Base-by-base conservation (phyloP, 2,888 invertebrate genomes). In the Agonopterix subpropinquella region DNA sequence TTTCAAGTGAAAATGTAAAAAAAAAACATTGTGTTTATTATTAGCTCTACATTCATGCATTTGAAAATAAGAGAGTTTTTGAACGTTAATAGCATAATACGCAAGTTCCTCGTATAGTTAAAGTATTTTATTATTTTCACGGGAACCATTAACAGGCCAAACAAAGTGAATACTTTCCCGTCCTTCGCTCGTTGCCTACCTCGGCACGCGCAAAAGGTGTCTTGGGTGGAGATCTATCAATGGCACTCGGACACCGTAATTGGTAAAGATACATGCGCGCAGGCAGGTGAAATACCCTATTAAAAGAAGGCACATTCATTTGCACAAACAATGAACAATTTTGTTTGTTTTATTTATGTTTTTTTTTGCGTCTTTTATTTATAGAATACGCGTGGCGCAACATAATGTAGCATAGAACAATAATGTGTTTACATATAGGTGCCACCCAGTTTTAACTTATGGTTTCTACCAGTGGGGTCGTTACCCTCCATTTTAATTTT, bases 401-500 rank as follows among this genome's bases (percentile, higher is more conserved):
- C 28, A 28, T 28, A 28, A 28, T 28, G 43, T 28, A 18, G 11
- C 18, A 43, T 28, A n/a, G 43, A 43, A 43, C 15, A 42, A 8
- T 8, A 1, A 8, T 11, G 28, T 15, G 18, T 28, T 28, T 43
- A 11, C 8, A 18, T 9, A 28, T 28, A 28, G 11, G 15, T 42
- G 28, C 28, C 28, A 28, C 28, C 28, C 28, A 28, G 28, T 28
- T 28, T 28, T 28, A 28, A 28, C 28, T 28, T 7, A 7, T 5
- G 28, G 28, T 28, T 5, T 5, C 28, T 28, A 28, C 28, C 28
- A 28, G 28, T 56, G 55, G 53, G 76, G 72, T 65, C 75, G 66
- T 70, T 75, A 72, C 76, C 77, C 81, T 67, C 64, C 58, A 47
- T 65, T 80, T 83, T 86, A 85, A 88, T 87, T 84, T 84, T 64